A percentile compares a stretch with the other conserved stretches of the same genome.
phyloP scores from a whole-genome alignment of 1,140 invertebrate genomes.

The Euborellia annulipes region DNA sequence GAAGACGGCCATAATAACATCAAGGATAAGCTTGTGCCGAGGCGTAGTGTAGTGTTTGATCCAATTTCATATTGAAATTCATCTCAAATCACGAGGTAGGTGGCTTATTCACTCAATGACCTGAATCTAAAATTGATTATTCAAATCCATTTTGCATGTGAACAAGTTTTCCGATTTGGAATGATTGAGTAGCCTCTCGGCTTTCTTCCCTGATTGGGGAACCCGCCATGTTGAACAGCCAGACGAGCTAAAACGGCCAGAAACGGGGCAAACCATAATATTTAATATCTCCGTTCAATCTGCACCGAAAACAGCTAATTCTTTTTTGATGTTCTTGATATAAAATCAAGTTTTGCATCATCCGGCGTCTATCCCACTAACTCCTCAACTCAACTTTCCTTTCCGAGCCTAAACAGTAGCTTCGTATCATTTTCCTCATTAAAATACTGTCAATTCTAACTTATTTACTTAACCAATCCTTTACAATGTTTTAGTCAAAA shows the following conservation, averaged over 20 bases:
- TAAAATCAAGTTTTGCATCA: neutral
- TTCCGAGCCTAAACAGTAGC: too few relatives aligned
- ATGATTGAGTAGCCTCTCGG: constrained; percentile 22
- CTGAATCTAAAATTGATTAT: constrained; percentile 8
- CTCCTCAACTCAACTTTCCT: too few relatives aligned
- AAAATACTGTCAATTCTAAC: too few relatives aligned
- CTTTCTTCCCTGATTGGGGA: constrained; percentile 30
- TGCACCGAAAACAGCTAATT: too few relatives aligned
- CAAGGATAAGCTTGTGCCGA: constrained; percentile 26
- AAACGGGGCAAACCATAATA: neutral
- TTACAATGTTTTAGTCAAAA: too few relatives aligned
- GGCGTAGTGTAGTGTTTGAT: constrained; percentile 28
- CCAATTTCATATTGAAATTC: constrained; percentile 21
- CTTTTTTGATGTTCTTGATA: neutral
- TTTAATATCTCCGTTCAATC: too few relatives aligned
- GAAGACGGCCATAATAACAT: constrained; percentile 32
- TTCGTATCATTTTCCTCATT: too few relatives aligned
- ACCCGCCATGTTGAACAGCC: constrained; percentile 33
- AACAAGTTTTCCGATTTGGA: constrained; percentile 14
- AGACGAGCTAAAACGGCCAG: neutral
- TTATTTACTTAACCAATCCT: too few relatives aligned
- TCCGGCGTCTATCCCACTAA: too few relatives aligned
- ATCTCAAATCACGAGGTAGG: constrained; percentile 26
- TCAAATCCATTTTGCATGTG: constrained; percentile 15
- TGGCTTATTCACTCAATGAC: constrained; percentile 15